Percentiles rank a stretch among this genome's conserved stretches.
Evolutionary conservation across 2,797 vertebrate species (phyloP).

Genomic region (Lagorchestes hirsutus): DNA sequence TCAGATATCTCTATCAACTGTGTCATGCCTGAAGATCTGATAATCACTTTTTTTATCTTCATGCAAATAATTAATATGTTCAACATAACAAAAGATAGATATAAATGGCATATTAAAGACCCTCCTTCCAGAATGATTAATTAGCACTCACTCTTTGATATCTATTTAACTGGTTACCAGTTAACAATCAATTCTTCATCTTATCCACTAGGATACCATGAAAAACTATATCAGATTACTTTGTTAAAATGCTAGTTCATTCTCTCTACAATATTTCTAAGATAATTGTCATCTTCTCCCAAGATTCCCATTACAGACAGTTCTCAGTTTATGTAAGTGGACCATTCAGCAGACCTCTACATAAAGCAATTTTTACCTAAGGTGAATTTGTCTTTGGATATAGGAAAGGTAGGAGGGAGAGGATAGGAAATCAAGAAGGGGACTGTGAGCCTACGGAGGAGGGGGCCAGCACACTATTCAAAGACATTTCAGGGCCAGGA

Average conservation of each 20-base stretch:
- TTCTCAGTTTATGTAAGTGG: background rate
- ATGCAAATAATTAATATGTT: slow-evolving; percentile 11
- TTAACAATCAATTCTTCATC: background rate
- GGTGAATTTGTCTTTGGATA: background rate
- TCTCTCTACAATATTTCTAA: background rate
- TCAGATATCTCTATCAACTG: slow-evolving; percentile 32
- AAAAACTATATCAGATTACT: background rate
- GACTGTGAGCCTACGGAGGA: too few species aligned
- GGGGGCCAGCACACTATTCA: background rate
- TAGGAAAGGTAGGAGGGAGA: background rate
- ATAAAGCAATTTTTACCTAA: background rate
- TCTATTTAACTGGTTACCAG: background rate
- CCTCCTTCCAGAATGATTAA: background rate
- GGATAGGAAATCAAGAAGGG: background rate
- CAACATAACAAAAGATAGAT: background rate
- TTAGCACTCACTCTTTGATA: background rate
- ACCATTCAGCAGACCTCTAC: background rate
- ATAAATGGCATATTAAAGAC: background rate
- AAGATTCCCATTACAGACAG: background rate
- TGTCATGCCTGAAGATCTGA: background rate
- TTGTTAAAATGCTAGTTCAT: background rate
- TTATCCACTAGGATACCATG: background rate
- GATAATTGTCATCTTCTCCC: background rate
- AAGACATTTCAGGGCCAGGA: background rate
- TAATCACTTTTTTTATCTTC: background rate